Conservation (phyloP, 23 tunicate genomes). For the Botrylloides violaceus region DNA sequence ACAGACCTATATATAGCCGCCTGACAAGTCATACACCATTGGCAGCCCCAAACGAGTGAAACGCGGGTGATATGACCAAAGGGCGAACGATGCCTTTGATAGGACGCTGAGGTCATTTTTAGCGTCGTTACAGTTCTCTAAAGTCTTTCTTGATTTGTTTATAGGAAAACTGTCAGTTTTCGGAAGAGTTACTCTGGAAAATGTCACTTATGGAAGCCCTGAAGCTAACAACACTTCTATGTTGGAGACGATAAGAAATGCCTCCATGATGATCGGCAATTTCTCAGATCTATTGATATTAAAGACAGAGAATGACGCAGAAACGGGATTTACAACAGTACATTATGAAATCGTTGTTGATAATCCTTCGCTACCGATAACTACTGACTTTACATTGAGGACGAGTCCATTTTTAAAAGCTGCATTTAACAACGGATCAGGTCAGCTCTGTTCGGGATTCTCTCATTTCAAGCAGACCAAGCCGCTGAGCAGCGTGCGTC, state of each 20-base stretch:
- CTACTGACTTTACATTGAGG: not conserved
- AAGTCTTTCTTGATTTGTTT: not conserved
- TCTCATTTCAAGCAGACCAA: too few species aligned
- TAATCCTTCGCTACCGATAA: not conserved
- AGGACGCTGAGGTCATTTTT: not conserved
- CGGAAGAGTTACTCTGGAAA: not conserved
- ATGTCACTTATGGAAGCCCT: not conserved
- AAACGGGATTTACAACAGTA: not conserved
- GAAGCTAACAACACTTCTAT: not conserved
- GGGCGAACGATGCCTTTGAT: not conserved
- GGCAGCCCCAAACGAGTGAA: too few species aligned
- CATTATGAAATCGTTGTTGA: not conserved
- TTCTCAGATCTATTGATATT: not conserved
- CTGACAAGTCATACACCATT: too few species aligned
- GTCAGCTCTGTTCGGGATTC: too few species aligned
- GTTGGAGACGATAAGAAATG: not conserved
- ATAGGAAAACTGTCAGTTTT: not conserved
- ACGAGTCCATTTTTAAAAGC: not conserved
- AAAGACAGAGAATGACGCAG: not conserved
- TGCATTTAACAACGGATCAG: not conserved
- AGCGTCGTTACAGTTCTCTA: too few species aligned
- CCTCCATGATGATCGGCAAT: not conserved
- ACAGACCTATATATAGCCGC: too few species aligned
- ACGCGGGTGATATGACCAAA: too few species aligned
- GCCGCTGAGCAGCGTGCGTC: not conserved